phyloP scores from a whole-genome alignment of 1,140 invertebrate genomes.

The Drosophila mayri region DNA sequence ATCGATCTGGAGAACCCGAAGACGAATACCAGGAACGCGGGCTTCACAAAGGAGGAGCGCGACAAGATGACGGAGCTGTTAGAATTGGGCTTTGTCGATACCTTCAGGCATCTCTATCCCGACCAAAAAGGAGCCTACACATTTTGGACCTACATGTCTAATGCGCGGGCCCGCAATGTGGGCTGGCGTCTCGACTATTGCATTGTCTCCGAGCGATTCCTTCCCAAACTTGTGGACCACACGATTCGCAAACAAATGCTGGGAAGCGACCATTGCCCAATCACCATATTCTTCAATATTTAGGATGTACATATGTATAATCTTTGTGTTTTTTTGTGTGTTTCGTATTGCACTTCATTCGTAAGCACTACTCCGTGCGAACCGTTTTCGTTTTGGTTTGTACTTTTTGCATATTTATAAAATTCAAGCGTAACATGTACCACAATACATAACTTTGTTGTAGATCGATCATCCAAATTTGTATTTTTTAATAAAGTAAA shows the following conservation, averaged over 20 bases:
- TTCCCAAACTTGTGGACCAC: slow-evolving; percentile 92
- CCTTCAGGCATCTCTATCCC: slow-evolving; percentile 95
- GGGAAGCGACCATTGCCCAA: slow-evolving; percentile 96
- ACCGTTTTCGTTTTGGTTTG: neutral
- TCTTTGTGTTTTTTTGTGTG: slow-evolving; percentile 3
- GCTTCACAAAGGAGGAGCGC: slow-evolving; percentile 97
- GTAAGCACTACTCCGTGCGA: neutral
- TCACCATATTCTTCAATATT: slow-evolving; percentile 89
- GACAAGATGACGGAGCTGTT: slow-evolving; percentile 95
- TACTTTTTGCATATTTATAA: neutral
- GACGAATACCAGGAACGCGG: slow-evolving; percentile 96
- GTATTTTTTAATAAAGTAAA: slow-evolving; percentile 37
- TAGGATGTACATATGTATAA: slow-evolving; percentile 63
- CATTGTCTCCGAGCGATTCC: slow-evolving; percentile 92
- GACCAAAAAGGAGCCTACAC: slow-evolving; percentile 94
- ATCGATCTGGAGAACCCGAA: slow-evolving; percentile 98
- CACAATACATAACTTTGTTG: slow-evolving; percentile 22
- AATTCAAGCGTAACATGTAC: neutral
- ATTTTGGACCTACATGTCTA: slow-evolving; percentile 90
- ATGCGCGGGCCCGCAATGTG: slow-evolving; percentile 92
- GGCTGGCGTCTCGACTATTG: slow-evolving; percentile 99
- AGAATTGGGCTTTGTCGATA: slow-evolving; percentile 93
- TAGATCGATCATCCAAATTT: slow-evolving; percentile 19
- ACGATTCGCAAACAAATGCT: slow-evolving; percentile 90
- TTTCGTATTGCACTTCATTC: neutral